Conservation (phyloP, 2,797 vertebrate species). For the Sebastes steindachneri region DNA sequence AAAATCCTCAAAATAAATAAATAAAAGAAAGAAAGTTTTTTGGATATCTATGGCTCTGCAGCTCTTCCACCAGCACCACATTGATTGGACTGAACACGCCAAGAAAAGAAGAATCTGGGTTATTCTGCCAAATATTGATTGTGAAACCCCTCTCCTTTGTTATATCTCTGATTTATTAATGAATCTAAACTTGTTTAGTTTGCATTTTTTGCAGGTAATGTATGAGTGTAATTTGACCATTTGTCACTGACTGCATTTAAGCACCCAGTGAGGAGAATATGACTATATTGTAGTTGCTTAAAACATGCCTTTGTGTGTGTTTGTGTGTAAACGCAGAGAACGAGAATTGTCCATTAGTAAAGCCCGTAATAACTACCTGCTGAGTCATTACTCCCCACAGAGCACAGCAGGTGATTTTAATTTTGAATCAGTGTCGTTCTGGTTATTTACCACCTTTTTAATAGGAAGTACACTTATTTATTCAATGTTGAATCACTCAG, state of each 20-base stretch:
- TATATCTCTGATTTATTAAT: not conserved
- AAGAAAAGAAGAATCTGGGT: not conserved
- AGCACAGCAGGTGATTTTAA: slow-evolving; percentile 21
- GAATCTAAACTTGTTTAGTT: not conserved
- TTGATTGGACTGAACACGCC: not conserved
- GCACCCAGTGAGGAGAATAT: not conserved
- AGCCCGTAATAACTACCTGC: slow-evolving; percentile 32
- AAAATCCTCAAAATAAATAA: not conserved
- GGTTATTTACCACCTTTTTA: not conserved
- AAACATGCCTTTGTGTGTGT: not conserved
- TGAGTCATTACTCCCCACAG: slow-evolving; percentile 26
- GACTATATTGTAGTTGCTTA: not conserved
- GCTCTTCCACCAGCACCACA: not conserved
- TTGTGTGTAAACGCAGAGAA: too few species aligned
- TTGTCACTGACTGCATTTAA: not conserved
- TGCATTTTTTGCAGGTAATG: not conserved
- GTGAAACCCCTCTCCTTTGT: not conserved
- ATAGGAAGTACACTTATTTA: not conserved
- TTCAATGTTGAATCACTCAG: not conserved
- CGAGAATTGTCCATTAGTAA: slow-evolving; percentile 19
- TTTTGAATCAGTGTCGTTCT: not conserved
- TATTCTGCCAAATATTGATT: not conserved
- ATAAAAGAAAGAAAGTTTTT: not conserved
- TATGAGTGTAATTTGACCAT: not conserved
- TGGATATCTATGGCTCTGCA: not conserved